Conservation (phyloP, 2,797 vertebrate genomes). For the Synanceia verrucosa region DNA sequence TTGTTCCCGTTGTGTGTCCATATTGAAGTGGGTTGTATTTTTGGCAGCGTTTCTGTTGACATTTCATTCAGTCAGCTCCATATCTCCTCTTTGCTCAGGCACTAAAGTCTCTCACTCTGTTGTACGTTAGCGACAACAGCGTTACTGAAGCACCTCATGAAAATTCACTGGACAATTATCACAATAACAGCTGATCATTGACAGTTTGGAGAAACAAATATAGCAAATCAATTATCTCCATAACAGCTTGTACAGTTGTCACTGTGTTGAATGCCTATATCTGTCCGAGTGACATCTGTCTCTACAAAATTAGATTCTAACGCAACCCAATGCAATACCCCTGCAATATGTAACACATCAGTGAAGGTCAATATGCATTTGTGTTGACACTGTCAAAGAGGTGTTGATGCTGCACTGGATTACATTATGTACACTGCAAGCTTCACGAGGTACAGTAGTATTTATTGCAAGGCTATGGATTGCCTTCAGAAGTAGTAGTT, state of each 20-base stretch:
- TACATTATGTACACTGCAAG: background rate
- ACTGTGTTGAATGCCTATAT: no score
- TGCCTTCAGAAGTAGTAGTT: constrained; percentile 1
- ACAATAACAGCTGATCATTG: background rate
- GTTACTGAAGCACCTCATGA: constrained; percentile 17
- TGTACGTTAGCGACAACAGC: constrained; percentile 27
- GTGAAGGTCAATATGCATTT: background rate
- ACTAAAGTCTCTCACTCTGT: constrained; percentile 10
- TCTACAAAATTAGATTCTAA: constrained; percentile 8
- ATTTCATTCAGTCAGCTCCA: constrained; percentile 56
- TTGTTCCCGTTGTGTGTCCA: constrained; percentile 30
- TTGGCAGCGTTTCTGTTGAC: constrained; percentile 57
- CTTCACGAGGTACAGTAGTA: background rate
- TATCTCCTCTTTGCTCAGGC: constrained; percentile 42
- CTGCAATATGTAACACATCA: constrained; percentile 11
- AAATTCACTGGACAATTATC: constrained; percentile 11
- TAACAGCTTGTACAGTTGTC: background rate
- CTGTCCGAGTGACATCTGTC: no score
- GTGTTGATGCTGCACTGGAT: constrained; percentile 3
- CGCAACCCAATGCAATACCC: constrained; percentile 28
- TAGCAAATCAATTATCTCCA: constrained; percentile 1
- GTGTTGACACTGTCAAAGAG: constrained; percentile 13
- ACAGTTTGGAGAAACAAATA: constrained; percentile 5
- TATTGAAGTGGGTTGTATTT: constrained; percentile 35
- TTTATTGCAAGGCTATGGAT: constrained; percentile 1